Percentiles rank a stretch among this genome's conserved stretches.
phyloP scores from a whole-genome alignment of 2,113 vertebrate species.

The Rhea pennata region DNA sequence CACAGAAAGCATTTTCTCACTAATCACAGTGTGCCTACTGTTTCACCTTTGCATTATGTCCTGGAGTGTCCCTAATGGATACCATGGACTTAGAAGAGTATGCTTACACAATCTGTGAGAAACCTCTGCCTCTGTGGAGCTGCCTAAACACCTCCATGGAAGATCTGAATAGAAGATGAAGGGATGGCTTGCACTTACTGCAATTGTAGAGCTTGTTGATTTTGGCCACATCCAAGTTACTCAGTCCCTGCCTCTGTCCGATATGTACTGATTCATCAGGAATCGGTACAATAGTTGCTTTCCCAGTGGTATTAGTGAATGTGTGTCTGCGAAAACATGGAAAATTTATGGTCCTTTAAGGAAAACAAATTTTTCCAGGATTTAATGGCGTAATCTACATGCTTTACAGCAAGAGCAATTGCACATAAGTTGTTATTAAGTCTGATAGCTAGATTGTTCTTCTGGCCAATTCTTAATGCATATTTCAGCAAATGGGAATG shows the following conservation, averaged over 20 bases:
- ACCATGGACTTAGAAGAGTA: not conserved
- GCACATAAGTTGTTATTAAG: not conserved
- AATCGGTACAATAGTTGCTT: conserved; percentile 82
- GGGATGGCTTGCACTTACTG: conserved; percentile 63
- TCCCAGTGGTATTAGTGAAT: conserved; percentile 80
- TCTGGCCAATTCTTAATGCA: not conserved
- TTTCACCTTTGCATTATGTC: not conserved
- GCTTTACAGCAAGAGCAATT: not conserved
- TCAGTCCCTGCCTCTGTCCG: conserved; percentile 83
- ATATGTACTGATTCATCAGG: conserved; percentile 80
- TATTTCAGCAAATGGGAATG: not conserved
- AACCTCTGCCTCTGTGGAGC: not conserved
- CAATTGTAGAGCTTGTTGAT: conserved; percentile 84
- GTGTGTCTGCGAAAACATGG: conserved; percentile 72
- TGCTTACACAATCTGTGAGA: not conserved
- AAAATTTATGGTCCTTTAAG: not conserved
- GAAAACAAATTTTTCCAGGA: not conserved
- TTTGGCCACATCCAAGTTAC: conserved; percentile 81
- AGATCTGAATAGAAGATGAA: not conserved
- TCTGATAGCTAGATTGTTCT: not conserved
- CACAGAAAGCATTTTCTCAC: not conserved
- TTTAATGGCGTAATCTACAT: not conserved
- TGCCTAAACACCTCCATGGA: not conserved
- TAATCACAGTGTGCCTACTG: not conserved
- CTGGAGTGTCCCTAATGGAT: not conserved